Base-by-base conservation (phyloP, 2,888 invertebrate species). In the Trissonchulus latispiculum region DNA sequence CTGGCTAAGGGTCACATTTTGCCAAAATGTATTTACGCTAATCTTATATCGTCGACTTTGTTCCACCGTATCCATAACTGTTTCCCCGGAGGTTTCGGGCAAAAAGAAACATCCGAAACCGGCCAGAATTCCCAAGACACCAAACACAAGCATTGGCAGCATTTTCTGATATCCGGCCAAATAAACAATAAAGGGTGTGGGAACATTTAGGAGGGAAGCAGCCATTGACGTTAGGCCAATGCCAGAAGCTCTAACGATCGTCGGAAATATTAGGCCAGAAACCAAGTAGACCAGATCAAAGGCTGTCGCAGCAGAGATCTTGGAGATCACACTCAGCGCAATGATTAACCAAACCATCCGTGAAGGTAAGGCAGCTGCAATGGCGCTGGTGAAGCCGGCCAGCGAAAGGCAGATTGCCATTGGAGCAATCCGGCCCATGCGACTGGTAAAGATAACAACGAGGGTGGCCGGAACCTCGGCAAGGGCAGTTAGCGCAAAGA, bases 121-220 rank as follows among this genome's bases (percentile, higher is more conserved):
- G 8, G 66, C 29, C 29, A 64, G 15, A 31, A 64, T 64, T 29
- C 15, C 8, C 29, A 64, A 35, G 15, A 64, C 66, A 64, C 66
- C 66, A 35, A 64, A 64, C 8, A 64, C 66, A 32, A 35, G 18
- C 8, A 15, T 64, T 8, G 66, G 66, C 29, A 64, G 32, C 8
- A 35, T 8, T 64, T 15, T n/a, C 32, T 64, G 66, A 64, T 32
- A 18, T 32, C 33, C n/a, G n/a, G n/a, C n/a, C n/a, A n/a, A n/a
- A n/a, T n/a, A n/a, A n/a, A n/a, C n/a, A n/a, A n/a, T n/a, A 64
- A 64, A 64, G 29, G 66, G 66, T 35, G 66, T 64, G 15, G 66
- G 66, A 64, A 64, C 66, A 35, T 64, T 64, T 8, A 64, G 8
- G 15, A 64, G 29, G 18, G 66, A 64, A 8, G 66, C 66, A 18